Conservation (phyloP, 2,888 invertebrate species). For the Polyommatus iphigenia region DNA sequence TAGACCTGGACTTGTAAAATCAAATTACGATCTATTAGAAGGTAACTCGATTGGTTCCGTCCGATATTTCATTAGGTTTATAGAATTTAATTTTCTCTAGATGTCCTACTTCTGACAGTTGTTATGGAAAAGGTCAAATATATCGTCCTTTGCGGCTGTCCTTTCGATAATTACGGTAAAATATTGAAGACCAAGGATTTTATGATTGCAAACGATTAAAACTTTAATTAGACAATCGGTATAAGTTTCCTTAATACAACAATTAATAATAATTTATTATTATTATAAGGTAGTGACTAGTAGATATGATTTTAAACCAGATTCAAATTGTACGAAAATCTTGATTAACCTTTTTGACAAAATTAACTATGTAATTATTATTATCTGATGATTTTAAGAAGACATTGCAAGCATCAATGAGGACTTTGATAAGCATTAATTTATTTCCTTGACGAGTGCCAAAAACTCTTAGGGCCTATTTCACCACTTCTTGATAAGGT, state of each 20-base stretch:
- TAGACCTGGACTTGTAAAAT: background rate
- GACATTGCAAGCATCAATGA: too few species aligned
- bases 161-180: slow-evolving; percentile 22
- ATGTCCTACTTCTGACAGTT: background rate
- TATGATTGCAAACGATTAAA: slow-evolving; percentile 6
- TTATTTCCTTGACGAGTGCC: too few species aligned
- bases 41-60: background rate
- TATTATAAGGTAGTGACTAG: background rate
- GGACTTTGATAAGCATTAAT: too few species aligned
- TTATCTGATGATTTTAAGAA: too few species aligned
- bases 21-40: background rate
- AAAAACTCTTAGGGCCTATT: too few species aligned
- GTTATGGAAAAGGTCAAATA: slow-evolving; percentile 18
- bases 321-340: too few species aligned
- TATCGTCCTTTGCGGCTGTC: slow-evolving; percentile 4
- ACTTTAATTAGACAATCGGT: background rate
- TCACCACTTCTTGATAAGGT: too few species aligned
- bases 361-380: too few species aligned
- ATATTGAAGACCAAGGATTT: background rate
- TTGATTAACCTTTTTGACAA: too few species aligned
- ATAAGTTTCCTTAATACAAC: slow-evolving; percentile 1
- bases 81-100: background rate
- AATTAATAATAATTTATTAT: background rate
- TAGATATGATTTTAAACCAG: too few species aligned
- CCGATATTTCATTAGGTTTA: slow-evolving; percentile 6